Conservation (phyloP, 2,888 invertebrate genomes). For the Cotesia congregata region DNA sequence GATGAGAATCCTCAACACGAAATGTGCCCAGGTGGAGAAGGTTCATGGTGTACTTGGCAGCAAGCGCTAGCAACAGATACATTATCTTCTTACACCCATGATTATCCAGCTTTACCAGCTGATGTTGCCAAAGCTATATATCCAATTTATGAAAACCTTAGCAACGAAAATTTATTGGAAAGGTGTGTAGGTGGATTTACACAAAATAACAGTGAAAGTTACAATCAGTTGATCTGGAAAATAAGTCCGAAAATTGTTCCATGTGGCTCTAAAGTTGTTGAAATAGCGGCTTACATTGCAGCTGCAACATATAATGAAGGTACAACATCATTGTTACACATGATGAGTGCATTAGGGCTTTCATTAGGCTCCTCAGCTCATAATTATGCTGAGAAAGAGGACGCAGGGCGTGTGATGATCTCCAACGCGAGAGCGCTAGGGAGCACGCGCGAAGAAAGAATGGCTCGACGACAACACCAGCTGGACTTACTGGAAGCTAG, state of each 20-base stretch:
- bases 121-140: slow-evolving; percentile 5
- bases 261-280: slow-evolving; percentile 9
- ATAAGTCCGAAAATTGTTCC: slow-evolving; percentile 23
- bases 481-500: slow-evolving; percentile 1
- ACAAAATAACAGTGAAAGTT: slow-evolving; percentile 16
- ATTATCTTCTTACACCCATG: slow-evolving; percentile 14
- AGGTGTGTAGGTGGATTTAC: slow-evolving; percentile 6
- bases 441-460: not conserved
- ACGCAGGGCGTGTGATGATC: not conserved
- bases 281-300: slow-evolving; percentile 40
- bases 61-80: no score
- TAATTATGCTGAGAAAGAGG: no score
- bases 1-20: no score
- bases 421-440: not conserved
- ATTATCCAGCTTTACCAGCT: slow-evolving; percentile 8
- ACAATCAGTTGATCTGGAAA: slow-evolving; percentile 11
- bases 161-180: slow-evolving; percentile 11
- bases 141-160: slow-evolving; percentile 14
- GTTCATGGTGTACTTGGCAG: no score
- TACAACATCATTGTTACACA: slow-evolving; percentile 14
- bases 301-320: slow-evolving; percentile 8
- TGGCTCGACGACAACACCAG: slow-evolving; percentile 7
- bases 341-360: slow-evolving; percentile 42
- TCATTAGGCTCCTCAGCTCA: no score
- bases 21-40: no score